These are phyloP conservation scores for Bombyx huttoni DNA, from an alignment of 2,888 invertebrate genomes.

Conservation along the genomic window DNA sequence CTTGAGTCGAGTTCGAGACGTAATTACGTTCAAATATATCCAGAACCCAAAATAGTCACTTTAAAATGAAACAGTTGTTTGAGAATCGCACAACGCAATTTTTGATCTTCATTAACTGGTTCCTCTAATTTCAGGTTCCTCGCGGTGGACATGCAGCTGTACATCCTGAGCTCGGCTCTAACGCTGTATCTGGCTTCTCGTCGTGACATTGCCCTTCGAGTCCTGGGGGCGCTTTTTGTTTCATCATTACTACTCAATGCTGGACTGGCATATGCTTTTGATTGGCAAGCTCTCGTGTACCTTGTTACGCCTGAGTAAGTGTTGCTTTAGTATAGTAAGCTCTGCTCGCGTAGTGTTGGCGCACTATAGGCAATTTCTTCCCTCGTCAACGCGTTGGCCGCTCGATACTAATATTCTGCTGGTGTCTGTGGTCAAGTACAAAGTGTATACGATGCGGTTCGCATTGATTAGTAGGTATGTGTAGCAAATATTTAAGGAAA, in stretches of 20 bases:
- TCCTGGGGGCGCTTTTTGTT: constrained; percentile 17
- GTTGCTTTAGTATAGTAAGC: not conserved
- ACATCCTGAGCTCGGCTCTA: constrained; percentile 22
- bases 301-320: constrained; percentile 31
- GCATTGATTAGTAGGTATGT: no score
- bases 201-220: constrained; percentile 14
- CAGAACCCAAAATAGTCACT: no score
- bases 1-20: no score
- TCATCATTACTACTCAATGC: constrained; percentile 24
- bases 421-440: no score
- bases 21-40: no score
- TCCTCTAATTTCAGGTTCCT: constrained; percentile 30
- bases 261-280: constrained; percentile 23
- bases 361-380: no score
- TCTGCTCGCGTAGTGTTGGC: no score
- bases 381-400: no score
- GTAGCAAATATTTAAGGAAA: no score
- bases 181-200: constrained; percentile 20
- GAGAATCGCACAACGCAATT: not conserved
- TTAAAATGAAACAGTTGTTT: no score
- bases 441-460: no score
- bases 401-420: no score
- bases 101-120: not conserved
- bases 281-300: constrained; percentile 31
- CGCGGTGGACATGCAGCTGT: constrained; percentile 48